A percentile compares a stretch with the other conserved stretches of the same genome.
These are phyloP conservation scores for Microplitis mediator DNA, from an alignment of 1,140 invertebrate species.

Conservation along the genomic window DNA sequence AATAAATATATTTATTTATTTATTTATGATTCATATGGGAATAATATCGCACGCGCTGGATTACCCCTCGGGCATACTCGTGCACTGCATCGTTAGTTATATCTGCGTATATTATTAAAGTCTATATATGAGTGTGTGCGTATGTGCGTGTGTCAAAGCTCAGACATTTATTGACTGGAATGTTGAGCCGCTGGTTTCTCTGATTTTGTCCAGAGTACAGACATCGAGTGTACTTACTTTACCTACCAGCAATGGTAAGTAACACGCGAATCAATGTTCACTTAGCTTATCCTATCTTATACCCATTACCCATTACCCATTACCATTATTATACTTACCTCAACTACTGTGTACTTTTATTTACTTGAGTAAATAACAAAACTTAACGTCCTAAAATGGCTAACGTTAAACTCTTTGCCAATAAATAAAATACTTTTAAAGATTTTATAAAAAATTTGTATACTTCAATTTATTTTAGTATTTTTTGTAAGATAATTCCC, in stretches of 20 bases:
- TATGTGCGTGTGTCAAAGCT: conserved; percentile 44
- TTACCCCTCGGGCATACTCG: background rate
- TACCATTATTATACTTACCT: too few species aligned
- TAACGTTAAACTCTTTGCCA: too few species aligned
- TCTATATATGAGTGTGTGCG: conserved; percentile 11
- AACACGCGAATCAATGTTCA: background rate
- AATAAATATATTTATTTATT: background rate
- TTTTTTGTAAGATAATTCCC: too few species aligned
- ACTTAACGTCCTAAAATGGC: too few species aligned
- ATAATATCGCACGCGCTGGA: background rate
- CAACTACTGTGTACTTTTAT: too few species aligned
- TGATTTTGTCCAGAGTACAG: background rate
- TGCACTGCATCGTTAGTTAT: background rate
- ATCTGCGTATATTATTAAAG: background rate
- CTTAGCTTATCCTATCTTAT: too few species aligned
- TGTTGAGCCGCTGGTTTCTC: conserved; percentile 14
- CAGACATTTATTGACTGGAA: conserved; percentile 46
- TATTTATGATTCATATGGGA: background rate
- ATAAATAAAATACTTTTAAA: too few species aligned
- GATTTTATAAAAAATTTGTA: too few species aligned
- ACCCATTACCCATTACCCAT: too few species aligned
- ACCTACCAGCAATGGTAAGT: too few species aligned
- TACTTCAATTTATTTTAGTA: too few species aligned
- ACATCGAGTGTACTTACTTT: background rate
- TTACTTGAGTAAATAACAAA: too few species aligned